phyloP scores from a whole-genome alignment of 2,113 vertebrate species.

The Machaerirhynchus nigripectus region DNA sequence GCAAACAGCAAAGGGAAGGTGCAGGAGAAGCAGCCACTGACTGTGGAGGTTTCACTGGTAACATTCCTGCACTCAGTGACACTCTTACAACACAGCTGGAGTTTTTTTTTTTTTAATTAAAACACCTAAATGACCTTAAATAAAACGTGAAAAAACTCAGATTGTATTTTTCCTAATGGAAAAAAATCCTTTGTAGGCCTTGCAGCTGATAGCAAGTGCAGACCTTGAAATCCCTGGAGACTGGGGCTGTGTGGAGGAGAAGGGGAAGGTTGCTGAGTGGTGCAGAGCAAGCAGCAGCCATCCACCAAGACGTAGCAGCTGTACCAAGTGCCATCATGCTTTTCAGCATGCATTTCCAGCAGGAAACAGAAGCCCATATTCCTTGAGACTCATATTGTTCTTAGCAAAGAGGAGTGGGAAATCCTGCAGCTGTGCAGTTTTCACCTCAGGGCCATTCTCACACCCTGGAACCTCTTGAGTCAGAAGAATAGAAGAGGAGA shows the following conservation, averaged over 20 bases:
- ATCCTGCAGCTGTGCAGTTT: neutral
- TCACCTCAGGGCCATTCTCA: neutral
- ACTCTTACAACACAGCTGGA: neutral
- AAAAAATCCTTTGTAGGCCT: neutral
- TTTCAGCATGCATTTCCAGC: neutral
- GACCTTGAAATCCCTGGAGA: neutral
- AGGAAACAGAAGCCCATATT: neutral
- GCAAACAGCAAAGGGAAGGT: neutral
- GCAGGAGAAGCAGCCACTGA: neutral
- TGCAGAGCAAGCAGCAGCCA: neutral
- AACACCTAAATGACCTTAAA: neutral
- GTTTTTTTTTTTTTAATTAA: neutral
- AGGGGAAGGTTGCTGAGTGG: neutral
- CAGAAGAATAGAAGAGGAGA: neutral
- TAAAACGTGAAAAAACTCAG: neutral
- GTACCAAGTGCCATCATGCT: neutral
- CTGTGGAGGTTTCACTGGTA: neutral
- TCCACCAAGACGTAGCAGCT: neutral
- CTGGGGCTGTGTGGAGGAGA: neutral
- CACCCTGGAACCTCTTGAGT: neutral
- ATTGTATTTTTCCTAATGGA: neutral
- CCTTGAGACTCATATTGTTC: neutral
- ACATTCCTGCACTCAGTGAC: neutral
- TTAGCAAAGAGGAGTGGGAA: neutral
- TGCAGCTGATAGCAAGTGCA: neutral